A percentile compares a stretch with the other conserved stretches of the same genome.
Conservation (phyloP, 30 jellyfish, hydroid and myxozoan species). For the Hydra vulgaris region DNA sequence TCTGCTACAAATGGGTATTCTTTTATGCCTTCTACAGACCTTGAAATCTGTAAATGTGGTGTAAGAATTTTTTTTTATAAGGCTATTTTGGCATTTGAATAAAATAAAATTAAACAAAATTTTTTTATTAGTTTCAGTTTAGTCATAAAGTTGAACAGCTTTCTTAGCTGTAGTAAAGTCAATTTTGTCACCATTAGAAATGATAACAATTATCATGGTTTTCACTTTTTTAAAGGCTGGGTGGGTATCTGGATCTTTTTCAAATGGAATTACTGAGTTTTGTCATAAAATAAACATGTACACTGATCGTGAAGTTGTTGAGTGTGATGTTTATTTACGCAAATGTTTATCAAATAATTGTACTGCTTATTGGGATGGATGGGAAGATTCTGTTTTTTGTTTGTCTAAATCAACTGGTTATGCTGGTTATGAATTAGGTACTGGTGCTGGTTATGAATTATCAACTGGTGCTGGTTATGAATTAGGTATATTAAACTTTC, state of each 20-base stretch:
- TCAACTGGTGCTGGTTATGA: slow-evolving; percentile 7
- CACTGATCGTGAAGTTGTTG: background rate
- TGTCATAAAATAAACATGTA: background rate
- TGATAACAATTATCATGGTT: background rate
- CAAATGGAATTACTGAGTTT: slow-evolving; percentile 1
- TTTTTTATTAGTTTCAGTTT: background rate
- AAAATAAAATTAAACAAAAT: too few species aligned
- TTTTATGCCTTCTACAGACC: background rate
- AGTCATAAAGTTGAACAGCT: background rate
- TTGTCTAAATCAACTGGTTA: background rate
- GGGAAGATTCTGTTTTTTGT: slow-evolving; percentile 3
- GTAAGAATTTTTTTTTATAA: background rate
- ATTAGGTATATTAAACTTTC: background rate
- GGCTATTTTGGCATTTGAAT: background rate
- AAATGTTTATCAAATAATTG: background rate
- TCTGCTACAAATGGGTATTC: background rate
- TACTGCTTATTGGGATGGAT: background rate
- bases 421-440: slow-evolving; percentile 1
- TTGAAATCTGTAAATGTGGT: background rate
- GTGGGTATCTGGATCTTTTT: background rate
- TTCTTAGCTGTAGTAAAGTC: background rate
- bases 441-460: too few species aligned
- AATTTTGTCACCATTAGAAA: background rate
- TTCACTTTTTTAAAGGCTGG: slow-evolving; percentile 11
- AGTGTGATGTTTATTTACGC: background rate